These are phyloP conservation scores for Leptinotarsa peninsularis DNA, from an alignment of 2,888 invertebrate genomes.

Conservation along the genomic window DNA sequence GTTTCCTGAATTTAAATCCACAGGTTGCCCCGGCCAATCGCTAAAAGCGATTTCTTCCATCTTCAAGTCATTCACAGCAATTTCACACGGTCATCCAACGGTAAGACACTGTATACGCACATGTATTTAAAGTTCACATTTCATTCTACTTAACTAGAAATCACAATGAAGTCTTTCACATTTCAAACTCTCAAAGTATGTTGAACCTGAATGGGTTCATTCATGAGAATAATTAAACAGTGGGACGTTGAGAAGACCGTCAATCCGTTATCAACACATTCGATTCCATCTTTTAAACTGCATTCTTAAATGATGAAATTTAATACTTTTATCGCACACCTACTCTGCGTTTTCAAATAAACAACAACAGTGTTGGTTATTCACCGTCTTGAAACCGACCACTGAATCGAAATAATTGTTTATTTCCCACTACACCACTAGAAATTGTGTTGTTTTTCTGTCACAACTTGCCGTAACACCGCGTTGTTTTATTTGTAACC, in stretches of 20 bases:
- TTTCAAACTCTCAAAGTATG: neutral
- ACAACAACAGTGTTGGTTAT: conserved; percentile 1
- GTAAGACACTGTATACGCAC: conserved; percentile 22
- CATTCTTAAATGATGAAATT: conserved; percentile 11
- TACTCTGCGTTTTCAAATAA: conserved; percentile 11
- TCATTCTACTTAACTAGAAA: conserved; percentile 8
- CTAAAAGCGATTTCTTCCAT: conserved; percentile 74
- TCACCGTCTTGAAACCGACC: conserved; percentile 2
- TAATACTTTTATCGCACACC: conserved; percentile 20
- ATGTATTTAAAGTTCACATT: conserved; percentile 17
- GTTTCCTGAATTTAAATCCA: conserved; percentile 70
- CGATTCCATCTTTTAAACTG: conserved; percentile 7
- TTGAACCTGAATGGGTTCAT: conserved; percentile 1
- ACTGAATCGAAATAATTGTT: neutral
- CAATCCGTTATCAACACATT: conserved; percentile 1
- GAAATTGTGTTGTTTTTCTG: conserved; percentile 3
- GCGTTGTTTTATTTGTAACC: conserved; percentile 42
- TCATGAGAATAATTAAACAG: neutral
- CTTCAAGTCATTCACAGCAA: conserved; percentile 58
- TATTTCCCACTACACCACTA: neutral
- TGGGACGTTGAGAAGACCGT: neutral
- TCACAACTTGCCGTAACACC: conserved; percentile 17
- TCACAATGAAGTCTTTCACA: conserved; percentile 16
- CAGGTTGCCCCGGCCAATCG: conserved; percentile 74
- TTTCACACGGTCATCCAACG: conserved; percentile 54